These are phyloP conservation scores for Pentamera pediparva DNA, from an alignment of 53 echinoderm and acorn worm genomes.

Conservation along the genomic window DNA sequence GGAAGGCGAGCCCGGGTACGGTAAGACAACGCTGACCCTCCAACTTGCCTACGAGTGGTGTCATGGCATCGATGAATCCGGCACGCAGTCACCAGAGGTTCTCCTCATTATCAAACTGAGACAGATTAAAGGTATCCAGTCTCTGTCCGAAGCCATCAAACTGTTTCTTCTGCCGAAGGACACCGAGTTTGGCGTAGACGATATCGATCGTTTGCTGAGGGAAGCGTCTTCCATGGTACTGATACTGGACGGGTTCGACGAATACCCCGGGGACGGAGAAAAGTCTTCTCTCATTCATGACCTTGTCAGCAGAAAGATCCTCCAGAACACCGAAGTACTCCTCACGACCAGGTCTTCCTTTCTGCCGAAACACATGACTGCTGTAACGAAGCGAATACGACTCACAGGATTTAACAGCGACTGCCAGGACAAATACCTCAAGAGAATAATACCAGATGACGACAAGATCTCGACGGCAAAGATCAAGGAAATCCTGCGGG, in stretches of 20 bases:
- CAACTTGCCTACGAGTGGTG: conserved; percentile 9
- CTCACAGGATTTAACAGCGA: not conserved
- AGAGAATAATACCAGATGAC: not conserved
- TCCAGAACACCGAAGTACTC: not conserved
- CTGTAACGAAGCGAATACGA: not conserved
- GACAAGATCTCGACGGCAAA: not conserved
- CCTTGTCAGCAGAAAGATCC: not conserved
- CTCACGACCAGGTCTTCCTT: not conserved
- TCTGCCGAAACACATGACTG: not conserved
- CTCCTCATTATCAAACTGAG: not conserved
- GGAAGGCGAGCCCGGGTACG: not conserved
- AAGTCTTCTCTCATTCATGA: not conserved
- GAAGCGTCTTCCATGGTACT: not conserved
- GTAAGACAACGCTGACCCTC: not conserved
- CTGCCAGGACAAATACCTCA: not conserved
- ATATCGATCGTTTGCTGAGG: not conserved
- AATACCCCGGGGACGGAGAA: not conserved
- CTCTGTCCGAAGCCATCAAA: not conserved
- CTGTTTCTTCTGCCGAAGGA: not conserved
- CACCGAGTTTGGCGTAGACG: not conserved
- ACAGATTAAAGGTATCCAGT: not conserved
- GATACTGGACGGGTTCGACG: not conserved
- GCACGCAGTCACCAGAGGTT: not conserved
- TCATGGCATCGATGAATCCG: not conserved
- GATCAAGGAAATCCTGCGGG: not conserved